Conservation (phyloP, 2,113 vertebrate genomes). For the Zapornia atra region DNA sequence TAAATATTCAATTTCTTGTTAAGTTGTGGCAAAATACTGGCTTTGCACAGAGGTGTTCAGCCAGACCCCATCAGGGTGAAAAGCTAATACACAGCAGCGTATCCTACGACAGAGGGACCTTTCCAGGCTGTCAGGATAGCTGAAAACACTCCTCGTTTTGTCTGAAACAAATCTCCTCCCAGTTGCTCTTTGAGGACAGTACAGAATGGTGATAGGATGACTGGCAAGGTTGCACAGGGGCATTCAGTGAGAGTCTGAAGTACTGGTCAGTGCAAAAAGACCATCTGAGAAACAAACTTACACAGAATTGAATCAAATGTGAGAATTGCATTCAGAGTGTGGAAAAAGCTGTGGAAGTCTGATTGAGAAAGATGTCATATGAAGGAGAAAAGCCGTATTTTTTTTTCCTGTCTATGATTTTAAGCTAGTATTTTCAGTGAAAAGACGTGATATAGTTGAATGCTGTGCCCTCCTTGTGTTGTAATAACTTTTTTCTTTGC, state of each 20-base stretch:
- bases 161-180: background rate
- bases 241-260: background rate
- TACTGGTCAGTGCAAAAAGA: background rate
- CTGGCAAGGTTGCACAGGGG: background rate
- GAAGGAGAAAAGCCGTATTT: background rate
- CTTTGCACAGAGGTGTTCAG: background rate
- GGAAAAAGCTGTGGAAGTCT: background rate
- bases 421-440: background rate
- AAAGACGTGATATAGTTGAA: background rate
- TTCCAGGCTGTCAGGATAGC: background rate
- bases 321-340: background rate
- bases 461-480: background rate
- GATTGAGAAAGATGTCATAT: background rate
- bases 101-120: background rate
- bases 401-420: background rate
- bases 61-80: background rate
- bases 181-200: background rate
- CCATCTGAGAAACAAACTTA: background rate
- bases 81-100: background rate
- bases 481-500: rapidly evolving
- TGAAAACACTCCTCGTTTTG: background rate
- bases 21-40: background rate
- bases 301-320: background rate
- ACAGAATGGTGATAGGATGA: background rate
- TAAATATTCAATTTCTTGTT: background rate